These are phyloP conservation scores for Lasioglossum villosulum DNA, from an alignment of 2,888 invertebrate species.

Conservation along the genomic window DNA sequence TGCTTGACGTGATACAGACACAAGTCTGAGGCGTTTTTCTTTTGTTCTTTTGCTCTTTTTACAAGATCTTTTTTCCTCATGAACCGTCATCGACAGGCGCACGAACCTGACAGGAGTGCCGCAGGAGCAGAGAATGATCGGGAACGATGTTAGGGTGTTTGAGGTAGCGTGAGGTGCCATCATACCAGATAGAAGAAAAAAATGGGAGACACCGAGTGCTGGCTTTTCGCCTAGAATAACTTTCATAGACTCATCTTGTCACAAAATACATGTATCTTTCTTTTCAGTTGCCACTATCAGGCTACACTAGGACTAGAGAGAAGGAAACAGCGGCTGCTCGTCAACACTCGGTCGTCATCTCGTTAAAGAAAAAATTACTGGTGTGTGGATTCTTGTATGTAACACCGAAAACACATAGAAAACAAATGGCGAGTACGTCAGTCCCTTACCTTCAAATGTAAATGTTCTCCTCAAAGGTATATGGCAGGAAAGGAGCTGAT, in stretches of 20 bases:
- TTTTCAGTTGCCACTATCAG: neutral
- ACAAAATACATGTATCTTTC: neutral
- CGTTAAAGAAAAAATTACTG: slow-evolving; percentile 79
- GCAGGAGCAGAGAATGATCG: slow-evolving; percentile 62
- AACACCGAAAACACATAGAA: slow-evolving; percentile 84
- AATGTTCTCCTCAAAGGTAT: slow-evolving; percentile 85
- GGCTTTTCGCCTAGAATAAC: slow-evolving; percentile 64
- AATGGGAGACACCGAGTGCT: slow-evolving; percentile 81
- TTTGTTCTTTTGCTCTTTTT: slow-evolving; percentile 1
- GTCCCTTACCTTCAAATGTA: slow-evolving; percentile 85
- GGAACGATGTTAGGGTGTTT: slow-evolving; percentile 67
- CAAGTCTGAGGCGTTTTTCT: slow-evolving; percentile 21
- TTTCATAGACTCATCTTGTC: neutral
- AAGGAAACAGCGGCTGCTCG: slow-evolving; percentile 33
- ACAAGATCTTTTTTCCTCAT: slow-evolving; percentile 22
- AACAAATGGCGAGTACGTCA: slow-evolving; percentile 84
- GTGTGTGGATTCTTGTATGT: slow-evolving; percentile 82
- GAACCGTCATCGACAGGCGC: slow-evolving; percentile 58
- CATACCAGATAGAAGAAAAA: slow-evolving; percentile 84
- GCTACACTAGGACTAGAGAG: neutral
- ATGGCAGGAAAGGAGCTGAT: slow-evolving; percentile 85
- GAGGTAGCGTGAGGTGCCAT: slow-evolving; percentile 84
- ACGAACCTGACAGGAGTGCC: slow-evolving; percentile 73
- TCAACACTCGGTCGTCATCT: slow-evolving; percentile 81
- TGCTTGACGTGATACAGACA: slow-evolving; percentile 61